A percentile compares a stretch with the other conserved stretches of the same genome.
These are phyloP conservation scores for Acanthosepion esculentum DNA, from an alignment of 2,888 invertebrate genomes.

Conservation along the genomic window DNA sequence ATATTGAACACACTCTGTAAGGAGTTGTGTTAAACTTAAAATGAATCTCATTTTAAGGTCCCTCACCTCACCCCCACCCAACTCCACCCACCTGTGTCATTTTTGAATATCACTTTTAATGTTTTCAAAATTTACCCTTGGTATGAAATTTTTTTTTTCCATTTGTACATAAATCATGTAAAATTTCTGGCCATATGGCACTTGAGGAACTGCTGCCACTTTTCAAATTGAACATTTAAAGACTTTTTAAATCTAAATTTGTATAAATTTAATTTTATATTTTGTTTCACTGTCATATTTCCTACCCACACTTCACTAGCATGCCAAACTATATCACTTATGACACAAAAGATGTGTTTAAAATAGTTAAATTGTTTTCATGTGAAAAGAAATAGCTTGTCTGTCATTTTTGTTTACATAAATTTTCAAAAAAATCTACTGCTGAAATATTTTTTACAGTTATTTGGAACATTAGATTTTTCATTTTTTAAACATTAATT, in stretches of 20 bases:
- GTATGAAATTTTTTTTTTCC: background rate
- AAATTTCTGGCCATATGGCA: background rate
- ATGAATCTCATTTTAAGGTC: background rate
- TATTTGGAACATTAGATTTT: background rate
- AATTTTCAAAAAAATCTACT: background rate
- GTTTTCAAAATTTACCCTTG: background rate
- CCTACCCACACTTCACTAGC: background rate
- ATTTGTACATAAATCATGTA: conserved; percentile 13
- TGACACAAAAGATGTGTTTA: background rate
- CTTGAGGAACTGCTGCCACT: background rate
- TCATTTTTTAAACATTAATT: background rate
- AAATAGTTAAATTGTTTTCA: background rate
- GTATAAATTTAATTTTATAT: conserved; percentile 11
- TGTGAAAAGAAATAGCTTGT: background rate
- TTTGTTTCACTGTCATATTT: background rate
- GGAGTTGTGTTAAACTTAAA: background rate
- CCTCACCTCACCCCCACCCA: background rate
- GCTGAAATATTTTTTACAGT: background rate
- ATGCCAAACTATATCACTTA: background rate
- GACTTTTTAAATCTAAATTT: background rate
- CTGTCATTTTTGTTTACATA: background rate
- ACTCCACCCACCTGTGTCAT: background rate
- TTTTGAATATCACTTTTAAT: conserved; percentile 18
- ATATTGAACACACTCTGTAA: background rate
- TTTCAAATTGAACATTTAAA: background rate